Conservation (phyloP, 2,113 vertebrate genomes). For the Gracilinanus agilis region DNA sequence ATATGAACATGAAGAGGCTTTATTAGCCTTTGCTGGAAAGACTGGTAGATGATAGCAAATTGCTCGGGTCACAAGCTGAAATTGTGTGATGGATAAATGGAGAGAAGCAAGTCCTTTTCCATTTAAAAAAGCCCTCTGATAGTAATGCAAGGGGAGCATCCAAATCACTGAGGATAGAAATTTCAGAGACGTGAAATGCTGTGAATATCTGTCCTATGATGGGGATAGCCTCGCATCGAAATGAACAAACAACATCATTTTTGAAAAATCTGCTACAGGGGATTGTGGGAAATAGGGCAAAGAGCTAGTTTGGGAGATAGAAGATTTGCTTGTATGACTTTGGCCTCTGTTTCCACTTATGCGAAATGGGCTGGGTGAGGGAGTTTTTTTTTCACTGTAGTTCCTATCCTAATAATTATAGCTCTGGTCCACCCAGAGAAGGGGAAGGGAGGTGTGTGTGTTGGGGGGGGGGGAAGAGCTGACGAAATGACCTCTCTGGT, state of each 20-base stretch:
- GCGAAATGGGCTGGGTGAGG: background rate
- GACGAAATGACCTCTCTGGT: background rate
- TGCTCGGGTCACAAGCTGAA: background rate
- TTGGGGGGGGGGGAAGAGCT: background rate
- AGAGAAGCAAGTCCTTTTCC: background rate
- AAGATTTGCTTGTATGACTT: background rate
- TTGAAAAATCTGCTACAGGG: background rate
- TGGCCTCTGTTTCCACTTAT: background rate
- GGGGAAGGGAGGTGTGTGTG: no score
- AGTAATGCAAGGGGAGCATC: background rate
- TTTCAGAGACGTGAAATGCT: background rate
- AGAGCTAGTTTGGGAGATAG: background rate
- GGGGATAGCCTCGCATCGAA: background rate
- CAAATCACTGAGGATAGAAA: background rate
- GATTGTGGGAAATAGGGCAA: background rate
- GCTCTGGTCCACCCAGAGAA: background rate
- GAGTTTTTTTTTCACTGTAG: background rate
- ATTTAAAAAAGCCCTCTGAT: background rate
- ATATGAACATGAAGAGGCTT: background rate
- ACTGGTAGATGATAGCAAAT: background rate
- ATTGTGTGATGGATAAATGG: background rate
- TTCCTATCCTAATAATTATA: background rate
- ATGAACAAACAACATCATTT: background rate
- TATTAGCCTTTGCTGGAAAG: background rate
- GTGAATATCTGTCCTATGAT: background rate